A percentile compares a stretch with the other conserved stretches of the same genome.
These are phyloP conservation scores for Clusia tigrina DNA, from an alignment of 2,888 invertebrate genomes.

Conservation along the genomic window DNA sequence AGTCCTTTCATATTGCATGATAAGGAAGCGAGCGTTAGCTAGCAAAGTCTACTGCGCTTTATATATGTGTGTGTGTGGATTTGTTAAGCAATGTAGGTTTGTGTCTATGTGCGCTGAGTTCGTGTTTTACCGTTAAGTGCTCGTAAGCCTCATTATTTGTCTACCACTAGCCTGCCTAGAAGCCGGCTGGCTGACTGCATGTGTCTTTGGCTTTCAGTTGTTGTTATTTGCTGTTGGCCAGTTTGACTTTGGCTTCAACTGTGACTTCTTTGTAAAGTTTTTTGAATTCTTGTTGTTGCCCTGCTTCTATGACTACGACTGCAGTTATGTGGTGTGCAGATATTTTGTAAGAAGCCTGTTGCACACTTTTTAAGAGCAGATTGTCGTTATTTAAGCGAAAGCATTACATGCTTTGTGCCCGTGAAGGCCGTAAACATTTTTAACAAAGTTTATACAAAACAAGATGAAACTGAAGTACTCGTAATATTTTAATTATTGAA, in stretches of 20 bases:
- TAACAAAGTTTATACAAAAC: too few relatives aligned
- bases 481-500: too few relatives aligned
- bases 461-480: too few relatives aligned
- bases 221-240: slow-evolving; percentile 9
- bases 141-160: slow-evolving; percentile 21
- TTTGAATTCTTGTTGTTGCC: not conserved
- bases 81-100: not conserved
- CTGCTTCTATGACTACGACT: too few relatives aligned
- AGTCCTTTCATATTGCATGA: slow-evolving; percentile 3
- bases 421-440: not conserved
- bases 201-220: not conserved
- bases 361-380: not conserved
- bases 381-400: not conserved
- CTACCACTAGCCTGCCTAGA: not conserved
- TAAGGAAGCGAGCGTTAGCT: slow-evolving; percentile 26
- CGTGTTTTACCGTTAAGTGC: slow-evolving; percentile 26
- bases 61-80: slow-evolving; percentile 3
- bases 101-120: not conserved
- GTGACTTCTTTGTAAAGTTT: slow-evolving; percentile 6
- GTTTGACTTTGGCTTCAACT: slow-evolving; percentile 11
- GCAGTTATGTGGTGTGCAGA: not conserved
- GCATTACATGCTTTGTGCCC: not conserved
- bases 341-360: not conserved
- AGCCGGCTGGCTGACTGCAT: not conserved
- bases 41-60: slow-evolving; percentile 28